A percentile compares a stretch with the other conserved stretches of the same genome.
phyloP scores from a whole-genome alignment of 2,888 invertebrate species.

The Eristalinus aeneus region DNA sequence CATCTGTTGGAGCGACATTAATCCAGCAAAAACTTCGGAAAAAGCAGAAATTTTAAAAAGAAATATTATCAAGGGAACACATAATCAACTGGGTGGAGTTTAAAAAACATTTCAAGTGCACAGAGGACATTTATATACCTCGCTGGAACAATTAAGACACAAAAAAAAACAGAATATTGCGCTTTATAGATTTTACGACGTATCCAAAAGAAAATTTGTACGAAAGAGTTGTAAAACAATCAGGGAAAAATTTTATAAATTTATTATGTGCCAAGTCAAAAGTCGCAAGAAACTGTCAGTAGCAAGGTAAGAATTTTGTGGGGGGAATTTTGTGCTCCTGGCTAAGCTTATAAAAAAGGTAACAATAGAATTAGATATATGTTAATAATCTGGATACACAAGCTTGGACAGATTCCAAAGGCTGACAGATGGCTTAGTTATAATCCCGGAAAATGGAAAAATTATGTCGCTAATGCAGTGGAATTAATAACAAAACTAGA shows the following conservation, averaged over 20 bases:
- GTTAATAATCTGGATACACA: not conserved
- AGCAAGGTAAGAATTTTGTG: slow-evolving; percentile 12
- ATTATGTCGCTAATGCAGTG: not conserved
- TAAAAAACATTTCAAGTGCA: too few species aligned
- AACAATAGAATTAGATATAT: not conserved
- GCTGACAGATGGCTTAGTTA: not conserved
- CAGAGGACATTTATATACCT: too few species aligned
- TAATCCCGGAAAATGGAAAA: not conserved
- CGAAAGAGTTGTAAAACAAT: not conserved
- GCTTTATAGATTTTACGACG: slow-evolving; percentile 1
- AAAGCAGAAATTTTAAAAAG: too few species aligned
- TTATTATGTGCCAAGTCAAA: not conserved
- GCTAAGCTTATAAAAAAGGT: not conserved
- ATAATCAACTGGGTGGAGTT: too few species aligned
- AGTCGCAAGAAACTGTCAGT: slow-evolving; percentile 10
- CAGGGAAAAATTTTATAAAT: not conserved
- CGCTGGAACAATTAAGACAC: not conserved
- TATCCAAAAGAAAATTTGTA: not conserved
- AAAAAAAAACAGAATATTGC: not conserved
- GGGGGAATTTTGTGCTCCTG: not conserved
- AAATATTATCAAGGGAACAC: too few species aligned
- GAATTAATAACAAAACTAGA: not conserved
- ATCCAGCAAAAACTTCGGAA: too few species aligned
- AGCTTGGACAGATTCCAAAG: slow-evolving; percentile 4
- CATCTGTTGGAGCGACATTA: too few species aligned